A percentile compares a stretch with the other conserved stretches of the same genome.
Conservation (phyloP, 2,888 invertebrate species). For the Anagyrus pseudococci region DNA sequence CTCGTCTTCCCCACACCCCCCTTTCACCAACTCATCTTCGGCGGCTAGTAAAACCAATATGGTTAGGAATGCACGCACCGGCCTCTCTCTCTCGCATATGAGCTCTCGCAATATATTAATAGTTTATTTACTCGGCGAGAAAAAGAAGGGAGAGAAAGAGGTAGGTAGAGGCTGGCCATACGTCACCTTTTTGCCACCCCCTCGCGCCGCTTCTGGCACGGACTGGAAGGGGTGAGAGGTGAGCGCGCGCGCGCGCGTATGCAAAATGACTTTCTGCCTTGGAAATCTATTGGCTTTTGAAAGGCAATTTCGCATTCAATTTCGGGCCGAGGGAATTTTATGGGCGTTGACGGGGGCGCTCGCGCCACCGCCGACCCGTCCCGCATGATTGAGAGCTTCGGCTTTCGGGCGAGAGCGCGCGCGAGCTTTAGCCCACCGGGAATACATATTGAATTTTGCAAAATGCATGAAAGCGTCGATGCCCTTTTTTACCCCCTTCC, state of each 20-base stretch:
- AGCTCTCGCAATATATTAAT: slow-evolving; percentile 58
- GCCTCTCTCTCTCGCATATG: too few species aligned
- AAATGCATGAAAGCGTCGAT: too few species aligned
- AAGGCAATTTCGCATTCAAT: slow-evolving; percentile 32
- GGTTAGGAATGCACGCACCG: slow-evolving; percentile 62
- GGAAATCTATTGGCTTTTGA: slow-evolving; percentile 35
- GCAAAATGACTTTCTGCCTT: slow-evolving; percentile 26
- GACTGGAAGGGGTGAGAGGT: too few species aligned
- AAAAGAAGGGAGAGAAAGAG: not conserved
- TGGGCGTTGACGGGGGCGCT: slow-evolving; percentile 39
- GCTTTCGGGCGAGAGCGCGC: not conserved
- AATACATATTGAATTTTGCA: too few species aligned
- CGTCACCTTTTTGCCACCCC: slow-evolving; percentile 52
- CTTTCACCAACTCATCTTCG: slow-evolving; percentile 37
- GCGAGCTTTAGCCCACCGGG: too few species aligned
- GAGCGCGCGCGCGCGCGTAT: too few species aligned
- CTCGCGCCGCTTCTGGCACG: slow-evolving; percentile 30
- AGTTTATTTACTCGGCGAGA: slow-evolving; percentile 59
- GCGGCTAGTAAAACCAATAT: slow-evolving; percentile 57
- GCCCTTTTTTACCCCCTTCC: too few species aligned
- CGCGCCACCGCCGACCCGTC: not conserved
- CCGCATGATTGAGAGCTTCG: slow-evolving; percentile 14
- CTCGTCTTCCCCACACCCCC: slow-evolving; percentile 36
- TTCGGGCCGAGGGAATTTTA: slow-evolving; percentile 32
- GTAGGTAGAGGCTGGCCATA: slow-evolving; percentile 52